A percentile compares a stretch with the other conserved stretches of the same genome.
Conservation (phyloP, 1,140 invertebrate genomes). For the Trichonephila clavata region DNA sequence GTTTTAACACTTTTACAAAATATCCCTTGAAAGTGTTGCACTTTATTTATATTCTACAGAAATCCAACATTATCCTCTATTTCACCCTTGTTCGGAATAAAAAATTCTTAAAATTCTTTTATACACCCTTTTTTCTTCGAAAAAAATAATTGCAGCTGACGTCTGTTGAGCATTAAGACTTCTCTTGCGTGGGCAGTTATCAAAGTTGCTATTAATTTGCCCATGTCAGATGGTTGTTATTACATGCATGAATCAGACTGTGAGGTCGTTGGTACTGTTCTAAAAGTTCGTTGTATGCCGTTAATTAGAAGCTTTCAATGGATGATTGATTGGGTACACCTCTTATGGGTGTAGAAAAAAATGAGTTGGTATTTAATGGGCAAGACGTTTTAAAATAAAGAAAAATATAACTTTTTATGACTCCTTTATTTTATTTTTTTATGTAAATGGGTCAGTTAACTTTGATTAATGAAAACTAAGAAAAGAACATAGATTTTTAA, state of each 20-base stretch:
- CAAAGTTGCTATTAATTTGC: not conserved
- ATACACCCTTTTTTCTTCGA: not conserved
- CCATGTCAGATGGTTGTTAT: conserved; percentile 10
- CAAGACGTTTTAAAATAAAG: not conserved
- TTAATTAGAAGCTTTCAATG: conserved; percentile 13
- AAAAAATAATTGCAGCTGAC: not conserved
- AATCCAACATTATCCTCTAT: not conserved
- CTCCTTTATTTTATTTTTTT: not conserved
- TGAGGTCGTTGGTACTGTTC: not conserved
- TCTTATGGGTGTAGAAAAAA: not conserved
- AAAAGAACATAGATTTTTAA: too few relatives aligned
- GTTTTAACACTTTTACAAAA: not conserved
- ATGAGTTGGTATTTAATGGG: not conserved
- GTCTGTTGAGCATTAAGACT: not conserved
- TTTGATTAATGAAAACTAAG: not conserved
- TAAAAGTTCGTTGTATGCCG: not conserved
- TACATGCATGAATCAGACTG: not conserved
- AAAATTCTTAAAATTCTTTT: not conserved
- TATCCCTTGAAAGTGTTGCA: too few relatives aligned
- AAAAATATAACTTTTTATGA: not conserved
- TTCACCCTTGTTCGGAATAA: too few relatives aligned
- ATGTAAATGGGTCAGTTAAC: not conserved
- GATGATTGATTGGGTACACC: not conserved
- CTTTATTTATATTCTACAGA: not conserved
- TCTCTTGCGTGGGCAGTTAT: not conserved